These are phyloP conservation scores for Sciaenops ocellatus DNA, from an alignment of 2,797 vertebrate species.

Conservation along the genomic window DNA sequence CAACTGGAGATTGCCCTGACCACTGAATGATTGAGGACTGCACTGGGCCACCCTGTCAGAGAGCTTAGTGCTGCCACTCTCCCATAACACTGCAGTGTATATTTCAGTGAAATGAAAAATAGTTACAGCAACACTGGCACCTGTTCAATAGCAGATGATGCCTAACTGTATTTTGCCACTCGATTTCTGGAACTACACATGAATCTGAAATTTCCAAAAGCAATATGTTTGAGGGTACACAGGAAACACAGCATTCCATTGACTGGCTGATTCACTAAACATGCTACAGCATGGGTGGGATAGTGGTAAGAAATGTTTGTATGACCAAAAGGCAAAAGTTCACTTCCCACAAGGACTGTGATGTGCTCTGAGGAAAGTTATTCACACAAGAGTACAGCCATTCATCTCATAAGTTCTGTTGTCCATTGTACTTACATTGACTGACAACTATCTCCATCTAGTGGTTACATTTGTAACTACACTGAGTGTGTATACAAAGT, in stretches of 20 bases:
- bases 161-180: neutral
- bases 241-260: neutral
- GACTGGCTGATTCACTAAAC: conserved; percentile 1
- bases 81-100: conserved; percentile 17
- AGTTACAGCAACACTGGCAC: conserved; percentile 9
- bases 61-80: conserved; percentile 29
- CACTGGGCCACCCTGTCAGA: conserved; percentile 26
- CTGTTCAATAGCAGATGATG: conserved; percentile 9
- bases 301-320: neutral
- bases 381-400: conserved; percentile 18
- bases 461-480: conserved; percentile 53
- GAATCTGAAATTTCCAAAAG: neutral
- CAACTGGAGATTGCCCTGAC: conserved; percentile 41
- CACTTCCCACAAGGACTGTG: neutral
- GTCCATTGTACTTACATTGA: neutral
- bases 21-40: conserved; percentile 40
- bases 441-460: conserved; percentile 68
- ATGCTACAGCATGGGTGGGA: conserved; percentile 15
- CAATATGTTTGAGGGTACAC: conserved; percentile 1
- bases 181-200: neutral
- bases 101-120: conserved; percentile 1
- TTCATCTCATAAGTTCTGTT: fast-evolving
- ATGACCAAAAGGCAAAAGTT: conserved; percentile 31
- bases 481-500: neutral
- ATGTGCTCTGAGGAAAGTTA: neutral